These are phyloP conservation scores for Ophioderma brevispina DNA, from an alignment of 35 echinoderm and acorn worm genomes.

Conservation along the genomic window DNA sequence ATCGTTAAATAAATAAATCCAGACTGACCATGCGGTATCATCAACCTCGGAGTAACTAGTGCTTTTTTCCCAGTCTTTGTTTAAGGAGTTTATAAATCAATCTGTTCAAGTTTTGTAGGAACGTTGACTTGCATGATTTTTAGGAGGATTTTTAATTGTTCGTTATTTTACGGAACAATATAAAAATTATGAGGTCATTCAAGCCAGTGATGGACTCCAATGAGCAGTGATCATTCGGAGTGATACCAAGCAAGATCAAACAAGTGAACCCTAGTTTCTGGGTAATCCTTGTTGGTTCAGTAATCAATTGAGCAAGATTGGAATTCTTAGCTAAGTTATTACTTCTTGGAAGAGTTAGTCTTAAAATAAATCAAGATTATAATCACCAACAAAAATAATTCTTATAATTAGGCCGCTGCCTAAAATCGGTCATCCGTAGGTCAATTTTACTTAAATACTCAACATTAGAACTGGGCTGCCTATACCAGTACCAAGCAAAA, in stretches of 20 bases:
- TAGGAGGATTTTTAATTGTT: constrained; percentile 5
- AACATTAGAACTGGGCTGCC: too few relatives aligned
- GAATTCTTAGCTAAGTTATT: constrained; percentile 8
- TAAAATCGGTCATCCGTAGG: not conserved
- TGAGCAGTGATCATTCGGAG: not conserved
- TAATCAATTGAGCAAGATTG: not conserved
- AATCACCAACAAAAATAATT: constrained; percentile 3
- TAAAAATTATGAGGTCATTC: too few relatives aligned
- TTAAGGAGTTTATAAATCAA: too few relatives aligned
- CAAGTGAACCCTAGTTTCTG: not conserved
- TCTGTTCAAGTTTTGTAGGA: constrained; percentile 7
- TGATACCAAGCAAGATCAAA: constrained; percentile 23
- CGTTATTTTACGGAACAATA: too few relatives aligned
- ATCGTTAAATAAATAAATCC: too few relatives aligned
- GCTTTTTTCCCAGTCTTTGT: too few relatives aligned
- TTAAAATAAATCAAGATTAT: not conserved
- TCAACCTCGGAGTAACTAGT: too few relatives aligned
- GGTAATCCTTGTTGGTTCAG: too few relatives aligned
- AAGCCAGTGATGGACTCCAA: constrained; percentile 4
- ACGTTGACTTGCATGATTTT: constrained; percentile 7
- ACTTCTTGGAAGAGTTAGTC: too few relatives aligned
- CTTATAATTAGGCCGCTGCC: not conserved
- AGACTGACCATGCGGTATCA: too few relatives aligned
- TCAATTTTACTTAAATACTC: not conserved
- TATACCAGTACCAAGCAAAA: too few relatives aligned